Percentiles rank a stretch among this genome's conserved stretches.
These are phyloP conservation scores for Drosophila guanche DNA, from an alignment of 1,140 invertebrate genomes.

Conservation along the genomic window DNA sequence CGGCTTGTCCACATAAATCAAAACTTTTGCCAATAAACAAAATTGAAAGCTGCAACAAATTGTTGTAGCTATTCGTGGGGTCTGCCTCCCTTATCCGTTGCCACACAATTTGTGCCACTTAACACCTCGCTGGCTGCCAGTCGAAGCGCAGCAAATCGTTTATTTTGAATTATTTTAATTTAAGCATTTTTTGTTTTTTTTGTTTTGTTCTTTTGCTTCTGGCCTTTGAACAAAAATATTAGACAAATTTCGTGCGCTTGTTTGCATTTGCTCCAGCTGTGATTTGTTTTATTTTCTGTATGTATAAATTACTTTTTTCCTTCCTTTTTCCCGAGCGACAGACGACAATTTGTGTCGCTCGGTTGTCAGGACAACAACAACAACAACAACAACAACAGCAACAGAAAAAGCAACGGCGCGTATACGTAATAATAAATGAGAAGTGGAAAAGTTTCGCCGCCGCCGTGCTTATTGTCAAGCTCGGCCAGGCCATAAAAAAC, in stretches of 20 bases:
- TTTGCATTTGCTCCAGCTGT: conserved; percentile 53
- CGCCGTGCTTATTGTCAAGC: conserved; percentile 79
- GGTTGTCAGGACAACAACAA: conserved; percentile 71
- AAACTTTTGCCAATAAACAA: conserved; percentile 5
- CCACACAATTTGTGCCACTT: conserved; percentile 71
- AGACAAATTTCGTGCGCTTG: conserved; percentile 57
- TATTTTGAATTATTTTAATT: conserved; percentile 75
- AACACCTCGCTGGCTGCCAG: conserved; percentile 69
- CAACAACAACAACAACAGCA: conserved; percentile 21
- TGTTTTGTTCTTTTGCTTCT: conserved; percentile 15
- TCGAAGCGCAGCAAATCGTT: conserved; percentile 71
- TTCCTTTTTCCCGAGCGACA: conserved; percentile 20
- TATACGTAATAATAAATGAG: conserved; percentile 77
- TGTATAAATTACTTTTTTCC: not conserved
- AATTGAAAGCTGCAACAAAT: not conserved
- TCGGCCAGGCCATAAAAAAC: conserved; percentile 78
- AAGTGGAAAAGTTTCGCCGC: conserved; percentile 79
- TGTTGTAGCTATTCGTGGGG: not conserved
- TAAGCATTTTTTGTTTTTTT: conserved; percentile 5
- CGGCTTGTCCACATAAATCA: conserved; percentile 14
- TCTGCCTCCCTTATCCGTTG: not conserved
- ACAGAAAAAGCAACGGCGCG: conserved; percentile 35
- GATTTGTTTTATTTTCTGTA: conserved; percentile 44
- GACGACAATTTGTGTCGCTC: conserved; percentile 66
- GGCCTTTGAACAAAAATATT: conserved; percentile 31